Conservation (phyloP, 1,140 invertebrate genomes). For the Dreissena rostriformis region DNA sequence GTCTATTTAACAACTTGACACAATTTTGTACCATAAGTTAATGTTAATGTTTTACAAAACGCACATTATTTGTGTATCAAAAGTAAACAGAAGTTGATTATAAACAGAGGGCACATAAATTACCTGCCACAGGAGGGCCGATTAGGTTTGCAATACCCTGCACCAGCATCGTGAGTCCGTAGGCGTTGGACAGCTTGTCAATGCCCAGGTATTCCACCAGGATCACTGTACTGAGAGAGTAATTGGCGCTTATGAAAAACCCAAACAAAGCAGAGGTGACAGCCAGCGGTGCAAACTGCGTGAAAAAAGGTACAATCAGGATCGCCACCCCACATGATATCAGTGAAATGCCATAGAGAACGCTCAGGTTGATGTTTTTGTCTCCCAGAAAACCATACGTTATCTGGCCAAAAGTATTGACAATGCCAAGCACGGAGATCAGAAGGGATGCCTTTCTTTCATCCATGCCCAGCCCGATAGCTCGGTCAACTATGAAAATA, state of each 20-base stretch:
- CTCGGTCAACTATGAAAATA: conserved; percentile 75
- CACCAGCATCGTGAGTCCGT: conserved; percentile 78
- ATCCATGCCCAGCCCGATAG: conserved; percentile 66
- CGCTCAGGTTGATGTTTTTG: conserved; percentile 79
- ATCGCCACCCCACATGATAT: conserved; percentile 69
- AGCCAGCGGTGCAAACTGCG: conserved; percentile 63
- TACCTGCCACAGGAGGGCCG: conserved; percentile 79
- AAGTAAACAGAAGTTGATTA: no score
- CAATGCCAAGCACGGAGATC: conserved; percentile 93
- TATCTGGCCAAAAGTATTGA: conserved; percentile 87
- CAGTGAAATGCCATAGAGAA: conserved; percentile 75
- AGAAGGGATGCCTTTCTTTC: conserved; percentile 92
- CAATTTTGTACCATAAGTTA: no score
- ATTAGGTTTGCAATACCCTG: conserved; percentile 79
- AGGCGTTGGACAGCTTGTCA: conserved; percentile 79
- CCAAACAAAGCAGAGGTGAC: conserved; percentile 73
- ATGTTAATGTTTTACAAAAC: no score
- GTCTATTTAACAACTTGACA: no score
- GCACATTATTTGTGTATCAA: no score
- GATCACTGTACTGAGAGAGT: conserved; percentile 77
- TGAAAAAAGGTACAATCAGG: conserved; percentile 68
- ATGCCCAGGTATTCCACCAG: conserved; percentile 78
- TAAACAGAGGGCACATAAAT: conserved; percentile 1
- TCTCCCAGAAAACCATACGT: conserved; percentile 94
- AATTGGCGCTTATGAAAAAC: conserved; percentile 80